These are phyloP conservation scores for Omphaloscelis lunosa DNA, from an alignment of 2,888 invertebrate species.

Conservation along the genomic window DNA sequence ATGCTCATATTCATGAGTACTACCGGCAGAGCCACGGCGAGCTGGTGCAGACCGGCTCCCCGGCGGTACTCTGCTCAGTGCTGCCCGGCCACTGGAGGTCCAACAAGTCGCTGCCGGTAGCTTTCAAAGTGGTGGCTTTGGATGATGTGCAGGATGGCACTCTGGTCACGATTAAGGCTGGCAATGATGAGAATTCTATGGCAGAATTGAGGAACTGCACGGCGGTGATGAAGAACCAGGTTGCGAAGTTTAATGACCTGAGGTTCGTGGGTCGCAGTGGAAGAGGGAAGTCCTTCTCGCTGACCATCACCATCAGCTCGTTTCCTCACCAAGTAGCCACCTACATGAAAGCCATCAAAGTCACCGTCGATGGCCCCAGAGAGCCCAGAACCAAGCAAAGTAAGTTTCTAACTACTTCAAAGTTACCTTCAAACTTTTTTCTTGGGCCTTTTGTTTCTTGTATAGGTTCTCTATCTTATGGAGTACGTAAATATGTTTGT, in stretches of 20 bases:
- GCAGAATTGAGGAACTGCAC: constrained; percentile 98
- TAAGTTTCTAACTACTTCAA: constrained; percentile 90
- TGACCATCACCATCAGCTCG: constrained; percentile 97
- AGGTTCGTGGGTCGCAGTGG: constrained; percentile 99
- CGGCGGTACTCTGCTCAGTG: constrained; percentile 98
- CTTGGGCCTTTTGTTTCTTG: background rate
- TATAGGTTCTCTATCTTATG: background rate
- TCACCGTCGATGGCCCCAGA: constrained; percentile 99
- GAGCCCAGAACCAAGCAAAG: constrained; percentile 99
- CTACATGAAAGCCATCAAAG: constrained; percentile 99
- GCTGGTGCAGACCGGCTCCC: constrained; percentile 98
- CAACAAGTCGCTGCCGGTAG: constrained; percentile 98
- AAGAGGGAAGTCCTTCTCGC: constrained; percentile 97
- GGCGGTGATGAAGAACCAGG: constrained; percentile 99
- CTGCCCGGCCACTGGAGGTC: constrained; percentile 99
- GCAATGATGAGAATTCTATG: constrained; percentile 99
- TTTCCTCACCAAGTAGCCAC: constrained; percentile 96
- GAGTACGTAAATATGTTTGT: background rate
- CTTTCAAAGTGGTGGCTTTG: constrained; percentile 98
- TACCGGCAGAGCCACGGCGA: constrained; percentile 97
- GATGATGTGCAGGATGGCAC: constrained; percentile 99
- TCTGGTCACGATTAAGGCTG: constrained; percentile 97
- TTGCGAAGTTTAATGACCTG: constrained; percentile 99
- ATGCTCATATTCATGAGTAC: constrained; percentile 94
- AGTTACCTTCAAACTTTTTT: constrained; percentile 49